phyloP scores from a whole-genome alignment of 2,888 invertebrate species.

The Thysanoteuthis rhombus region DNA sequence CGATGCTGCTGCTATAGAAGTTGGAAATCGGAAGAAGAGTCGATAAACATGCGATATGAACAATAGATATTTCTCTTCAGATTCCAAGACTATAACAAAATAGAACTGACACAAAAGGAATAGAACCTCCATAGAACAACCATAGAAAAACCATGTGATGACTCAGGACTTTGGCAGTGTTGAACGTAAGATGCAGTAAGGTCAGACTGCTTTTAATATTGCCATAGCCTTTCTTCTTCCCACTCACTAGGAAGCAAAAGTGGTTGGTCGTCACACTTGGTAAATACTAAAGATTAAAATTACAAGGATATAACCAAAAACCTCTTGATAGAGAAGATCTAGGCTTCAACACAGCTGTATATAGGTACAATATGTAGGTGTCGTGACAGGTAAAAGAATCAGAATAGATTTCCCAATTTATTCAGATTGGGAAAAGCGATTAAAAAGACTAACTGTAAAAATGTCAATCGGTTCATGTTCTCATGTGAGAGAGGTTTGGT shows the following conservation, averaged over 20 bases:
- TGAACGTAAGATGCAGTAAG: neutral
- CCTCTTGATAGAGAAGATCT: neutral
- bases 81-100: neutral
- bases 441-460: no score
- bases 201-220: neutral
- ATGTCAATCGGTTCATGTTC: no score
- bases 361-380: no score
- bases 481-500: no score
- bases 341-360: neutral
- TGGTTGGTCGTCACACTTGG: conserved; percentile 12
- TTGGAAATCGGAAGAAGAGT: neutral
- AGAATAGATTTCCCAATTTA: no score
- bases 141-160: neutral
- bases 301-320: neutral
- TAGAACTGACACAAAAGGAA: neutral
- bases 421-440: no score
- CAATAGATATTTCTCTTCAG: neutral
- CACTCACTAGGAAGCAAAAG: neutral
- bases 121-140: no score
- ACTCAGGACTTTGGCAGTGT: neutral
- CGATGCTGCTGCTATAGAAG: neutral
- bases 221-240: neutral
- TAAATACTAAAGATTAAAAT: neutral
- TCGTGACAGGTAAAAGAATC: no score
- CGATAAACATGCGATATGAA: conserved; percentile 12